Evolutionary conservation across 1,140 invertebrate species (phyloP), one percentile per base, ranked within the genome.

Genomic region (Drosophila pseudoobscura): DNA sequence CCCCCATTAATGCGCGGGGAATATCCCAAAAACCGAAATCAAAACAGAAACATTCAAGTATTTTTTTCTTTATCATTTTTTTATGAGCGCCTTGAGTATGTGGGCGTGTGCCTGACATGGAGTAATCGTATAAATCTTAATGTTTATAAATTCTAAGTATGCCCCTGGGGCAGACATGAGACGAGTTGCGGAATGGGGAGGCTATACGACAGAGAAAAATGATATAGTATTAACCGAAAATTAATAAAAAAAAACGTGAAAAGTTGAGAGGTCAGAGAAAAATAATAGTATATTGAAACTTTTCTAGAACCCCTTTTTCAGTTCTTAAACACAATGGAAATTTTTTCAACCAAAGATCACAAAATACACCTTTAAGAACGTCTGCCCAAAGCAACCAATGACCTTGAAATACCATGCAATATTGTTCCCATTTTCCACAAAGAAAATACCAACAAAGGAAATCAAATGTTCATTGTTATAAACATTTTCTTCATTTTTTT

Each of bases 101-200:
- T 85, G 75, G 82, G 82, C 82, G 82, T 83, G 79, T 64, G 50
- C 31, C 65, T 63, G 79, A 78, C 75, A 71, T 51, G 29, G 35
- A 66, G 64, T 61, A 66, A 85, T 85, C 78, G 64, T 71, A 87
- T 85, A 85, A 85, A 85, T 87, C 82, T 85, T 80, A 60, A 84
- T 84, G 73, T 85, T 87, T 87, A 87, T 85, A 85, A 85, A 85
- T 59, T 52, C 43, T 50, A 5, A 26, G 24, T 26, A 41, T 80
- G 46, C 78, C 78, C 74, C 7, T 60, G 73, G 77, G 73, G 61
- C 43, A 63, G 7, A 45, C 39, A 31, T 15, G 41, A 39, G 35
- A 4, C 3, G 35, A 11, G 9, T 11, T 13, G 4, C 11, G 13
- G 61, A 43, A 3, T 49, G 15, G n/a, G 7, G 44, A 39, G 43